Evolutionary conservation across 2,888 invertebrate genomes (phyloP), one percentile per base, ranked within the genome.

Genomic region (Phengaris arion): DNA sequence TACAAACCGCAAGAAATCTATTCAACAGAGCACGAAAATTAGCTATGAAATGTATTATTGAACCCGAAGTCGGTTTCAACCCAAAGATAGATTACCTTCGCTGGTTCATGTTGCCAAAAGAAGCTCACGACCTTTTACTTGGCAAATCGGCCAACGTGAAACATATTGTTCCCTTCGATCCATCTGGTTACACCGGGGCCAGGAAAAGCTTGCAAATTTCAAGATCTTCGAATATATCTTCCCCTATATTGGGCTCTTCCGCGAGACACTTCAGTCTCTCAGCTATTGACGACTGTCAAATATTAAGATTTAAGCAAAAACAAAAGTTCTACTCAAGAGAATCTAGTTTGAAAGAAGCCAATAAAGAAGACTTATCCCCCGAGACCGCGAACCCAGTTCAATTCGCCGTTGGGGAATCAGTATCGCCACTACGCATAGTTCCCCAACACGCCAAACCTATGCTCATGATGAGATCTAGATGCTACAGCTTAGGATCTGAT

Each of bases 101-200:
- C 78, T 98, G 98, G 98, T 98, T 98, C 89, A 96, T 98, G 95
- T 88, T 98, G 74, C 98, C 98, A 0, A 96, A 96, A 84, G 98
- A 98, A 92, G 98, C 98, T 0, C 96, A 97, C 83, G 95, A 96
- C 80, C 94, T 97, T 55, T 89, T 97, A 2, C 91, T 96, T 1
- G 96, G 96, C 35, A 95, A 95, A 82, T 96, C 96, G 64, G 96
- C 95, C 76, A 96, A 96, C 83, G 96, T 97, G 9, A 96, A 96
- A 88, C 96, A 96, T 77, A 94, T 95, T 79, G 96, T 96, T 80
- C 97, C 97, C 76, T 97, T 97, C 84, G 95, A 96, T 85, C 97
- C 97, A 0, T 91, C 94, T 59, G 93, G 94, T 59, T 95, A 94
- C 79, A 90, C 93, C 0, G 93, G 93, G 74, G 94, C 93, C n/a